phyloP scores from a whole-genome alignment of 2,888 invertebrate species.

The Dromius quadrimaculatus region DNA sequence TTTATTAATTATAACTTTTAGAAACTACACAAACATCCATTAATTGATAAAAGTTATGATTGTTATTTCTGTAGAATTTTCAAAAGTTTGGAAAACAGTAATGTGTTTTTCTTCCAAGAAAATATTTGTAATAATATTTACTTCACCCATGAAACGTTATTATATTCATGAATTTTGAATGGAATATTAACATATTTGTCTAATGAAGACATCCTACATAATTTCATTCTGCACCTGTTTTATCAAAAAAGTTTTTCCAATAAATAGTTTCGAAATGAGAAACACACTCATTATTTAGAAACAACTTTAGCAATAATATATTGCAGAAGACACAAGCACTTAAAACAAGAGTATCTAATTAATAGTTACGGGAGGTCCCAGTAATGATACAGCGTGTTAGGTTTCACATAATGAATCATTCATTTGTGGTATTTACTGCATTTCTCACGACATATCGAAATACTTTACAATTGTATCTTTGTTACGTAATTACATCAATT shows the following conservation, averaged over 20 bases:
- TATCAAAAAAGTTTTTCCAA: too few relatives aligned
- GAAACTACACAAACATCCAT: conserved; percentile 10
- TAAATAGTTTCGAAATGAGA: neutral
- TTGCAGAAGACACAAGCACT: neutral
- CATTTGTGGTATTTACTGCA: conserved; percentile 35
- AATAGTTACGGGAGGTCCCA: conserved; percentile 25
- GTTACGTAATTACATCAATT: too few relatives aligned
- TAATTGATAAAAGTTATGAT: conserved; percentile 14
- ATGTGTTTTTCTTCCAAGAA: too few relatives aligned
- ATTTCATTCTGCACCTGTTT: too few relatives aligned
- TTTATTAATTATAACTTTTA: conserved; percentile 21
- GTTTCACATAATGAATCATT: conserved; percentile 42
- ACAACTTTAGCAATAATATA: neutral
- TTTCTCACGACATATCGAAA: conserved; percentile 17
- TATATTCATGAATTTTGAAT: too few relatives aligned
- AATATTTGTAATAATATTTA: too few relatives aligned
- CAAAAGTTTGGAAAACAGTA: conserved; percentile 2
- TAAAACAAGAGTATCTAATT: conserved; percentile 13
- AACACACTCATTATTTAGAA: neutral
- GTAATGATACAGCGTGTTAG: conserved; percentile 37
- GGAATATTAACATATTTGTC: too few relatives aligned
- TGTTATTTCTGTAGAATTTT: conserved; percentile 3
- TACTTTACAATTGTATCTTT: too few relatives aligned
- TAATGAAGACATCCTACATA: too few relatives aligned
- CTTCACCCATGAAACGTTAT: too few relatives aligned